A percentile compares a stretch with the other conserved stretches of the same genome.
phyloP scores from a whole-genome alignment of 2,797 vertebrate genomes.

The Hydrocynus forskahlii region DNA sequence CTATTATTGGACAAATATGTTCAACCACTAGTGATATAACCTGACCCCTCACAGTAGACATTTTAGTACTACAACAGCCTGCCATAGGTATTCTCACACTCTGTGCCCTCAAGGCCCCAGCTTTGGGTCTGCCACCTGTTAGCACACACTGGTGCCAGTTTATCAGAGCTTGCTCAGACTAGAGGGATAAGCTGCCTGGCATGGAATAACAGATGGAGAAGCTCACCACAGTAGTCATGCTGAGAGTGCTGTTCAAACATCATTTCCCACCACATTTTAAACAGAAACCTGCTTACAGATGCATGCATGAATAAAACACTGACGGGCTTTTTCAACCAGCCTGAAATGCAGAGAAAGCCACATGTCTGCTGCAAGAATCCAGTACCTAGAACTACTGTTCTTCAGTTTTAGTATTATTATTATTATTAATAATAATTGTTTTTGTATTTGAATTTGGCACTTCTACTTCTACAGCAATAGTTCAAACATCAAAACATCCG shows the following conservation, averaged over 20 bases:
- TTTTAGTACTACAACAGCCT: background rate
- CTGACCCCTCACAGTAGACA: background rate
- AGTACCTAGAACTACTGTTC: too few species aligned
- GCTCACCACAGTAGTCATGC: constrained; percentile 11
- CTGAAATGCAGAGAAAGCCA: background rate
- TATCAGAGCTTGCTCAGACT: constrained; percentile 26
- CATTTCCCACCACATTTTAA: constrained; percentile 9
- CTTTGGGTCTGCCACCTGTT: constrained; percentile 25
- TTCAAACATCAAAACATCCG: too few species aligned
- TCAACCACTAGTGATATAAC: background rate
- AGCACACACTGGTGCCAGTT: constrained; percentile 9
- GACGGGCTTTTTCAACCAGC: background rate
- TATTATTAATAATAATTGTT: too few species aligned
- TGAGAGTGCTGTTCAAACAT: background rate
- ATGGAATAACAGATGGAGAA: constrained; percentile 41
- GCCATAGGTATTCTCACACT: constrained; percentile 1
- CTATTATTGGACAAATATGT: background rate
- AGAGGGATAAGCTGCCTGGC: constrained; percentile 22
- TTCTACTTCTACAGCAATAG: too few species aligned
- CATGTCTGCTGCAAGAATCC: background rate
- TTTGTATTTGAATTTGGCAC: too few species aligned
- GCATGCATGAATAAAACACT: background rate
- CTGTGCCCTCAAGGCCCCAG: constrained; percentile 8
- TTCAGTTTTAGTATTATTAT: too few species aligned
- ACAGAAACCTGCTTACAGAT: constrained; percentile 29